These are phyloP conservation scores for Drosophila ironensis DNA, from an alignment of 1,140 invertebrate genomes.

Conservation along the genomic window DNA sequence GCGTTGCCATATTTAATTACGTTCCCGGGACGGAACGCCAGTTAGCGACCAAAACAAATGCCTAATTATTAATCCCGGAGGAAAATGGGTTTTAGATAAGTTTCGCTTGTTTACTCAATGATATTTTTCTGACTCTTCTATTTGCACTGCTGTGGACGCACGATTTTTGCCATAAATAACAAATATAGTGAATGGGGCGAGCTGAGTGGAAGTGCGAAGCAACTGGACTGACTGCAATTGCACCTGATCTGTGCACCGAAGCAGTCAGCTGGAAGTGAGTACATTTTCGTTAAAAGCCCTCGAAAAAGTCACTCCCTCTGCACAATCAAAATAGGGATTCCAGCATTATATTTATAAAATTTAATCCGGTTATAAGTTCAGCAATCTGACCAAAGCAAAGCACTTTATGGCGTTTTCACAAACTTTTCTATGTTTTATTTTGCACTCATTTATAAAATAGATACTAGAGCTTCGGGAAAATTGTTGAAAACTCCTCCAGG, in stretches of 20 bases:
- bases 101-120: slow-evolving; percentile 17
- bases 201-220: neutral
- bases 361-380: slow-evolving; percentile 24
- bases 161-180: slow-evolving; percentile 25
- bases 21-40: slow-evolving; percentile 6
- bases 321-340: slow-evolving; percentile 17
- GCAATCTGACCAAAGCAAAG: slow-evolving; percentile 17
- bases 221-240: slow-evolving; percentile 14
- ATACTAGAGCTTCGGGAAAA: too few species aligned
- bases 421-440: too few species aligned
- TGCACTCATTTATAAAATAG: too few species aligned
- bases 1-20: slow-evolving; percentile 46
- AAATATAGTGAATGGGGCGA: slow-evolving; percentile 10
- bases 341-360: neutral
- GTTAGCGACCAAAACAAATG: slow-evolving; percentile 36
- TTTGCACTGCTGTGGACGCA: slow-evolving; percentile 6
- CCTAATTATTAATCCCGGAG: slow-evolving; percentile 30
- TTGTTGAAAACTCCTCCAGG: too few species aligned
- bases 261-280: slow-evolving; percentile 24
- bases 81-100: slow-evolving; percentile 38
- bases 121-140: slow-evolving; percentile 4
- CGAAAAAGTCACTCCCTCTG: slow-evolving; percentile 2
- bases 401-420: neutral
- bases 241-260: slow-evolving; percentile 26
- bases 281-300: slow-evolving; percentile 30